Evolutionary conservation across 2,797 vertebrate species (phyloP), one percentile per base, ranked within the genome.

Genomic region (Eulemur coronatus): DNA sequence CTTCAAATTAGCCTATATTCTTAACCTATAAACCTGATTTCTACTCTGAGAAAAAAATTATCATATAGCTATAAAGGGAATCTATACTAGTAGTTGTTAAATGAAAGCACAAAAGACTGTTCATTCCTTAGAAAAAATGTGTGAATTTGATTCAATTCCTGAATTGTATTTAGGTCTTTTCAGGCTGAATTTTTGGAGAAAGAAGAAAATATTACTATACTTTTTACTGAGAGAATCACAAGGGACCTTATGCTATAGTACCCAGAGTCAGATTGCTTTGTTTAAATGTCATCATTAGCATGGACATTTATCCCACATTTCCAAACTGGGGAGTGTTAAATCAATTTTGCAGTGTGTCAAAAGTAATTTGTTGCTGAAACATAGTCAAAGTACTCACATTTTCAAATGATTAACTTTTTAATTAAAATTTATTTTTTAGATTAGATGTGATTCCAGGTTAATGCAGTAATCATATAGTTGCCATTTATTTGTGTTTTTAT

Each of bases 21-120:
- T 57, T 95, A 96, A 48, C 93, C 97, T 97, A 94, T 67, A 97
- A 97, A 97, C 97, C 96, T 93, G 72, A 93, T 97, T 97, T 97
- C 73, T 93, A 52, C 67, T 48, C 46, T 69, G 30, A 92, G 63
- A 43, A 55, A 96, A 91, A 94, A 86, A 18, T 69, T 90, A 48
- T 46, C 18, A 33, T 18, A 6, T 65, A 65, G 15, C 79, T 92
- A 63, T 92, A 94, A 97, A 93, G 38, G 70, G 65, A 73, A 73
- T 81, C 76, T 65, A 22, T 81, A 69, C 80, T 93, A 35, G 35
- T 55, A 91, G 91, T 95, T 61, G 26, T 80, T 87, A 80, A 78
- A 87, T 80, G 43, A 84, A 91, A 91, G 46, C 80, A 84, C 10
- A 63, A 89, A 75, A 87, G 4, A 35, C 38, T 92, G 8, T 35